These are phyloP conservation scores for Spatula versicolor DNA, from an alignment of 2,797 vertebrate genomes.

Conservation along the genomic window DNA sequence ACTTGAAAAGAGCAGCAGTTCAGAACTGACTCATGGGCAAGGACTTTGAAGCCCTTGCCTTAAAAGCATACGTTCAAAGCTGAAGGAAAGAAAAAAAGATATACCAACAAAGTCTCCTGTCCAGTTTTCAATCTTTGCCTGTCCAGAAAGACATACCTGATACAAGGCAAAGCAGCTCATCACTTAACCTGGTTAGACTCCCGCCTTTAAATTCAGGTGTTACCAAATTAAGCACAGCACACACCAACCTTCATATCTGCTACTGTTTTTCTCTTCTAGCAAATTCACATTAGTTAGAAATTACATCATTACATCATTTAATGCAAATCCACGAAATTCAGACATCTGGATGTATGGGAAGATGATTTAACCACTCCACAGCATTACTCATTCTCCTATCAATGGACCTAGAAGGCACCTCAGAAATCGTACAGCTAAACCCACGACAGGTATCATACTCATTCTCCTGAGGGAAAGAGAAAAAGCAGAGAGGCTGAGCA, in stretches of 20 bases:
- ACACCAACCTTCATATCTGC: neutral
- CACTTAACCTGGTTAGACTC: too few relatives aligned
- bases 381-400: neutral
- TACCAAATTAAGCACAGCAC: neutral
- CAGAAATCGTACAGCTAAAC: too few relatives aligned
- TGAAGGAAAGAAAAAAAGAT: neutral
- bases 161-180: neutral
- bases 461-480: neutral
- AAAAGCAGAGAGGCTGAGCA: neutral
- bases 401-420: neutral
- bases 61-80: neutral
- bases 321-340: neutral
- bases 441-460: neutral
- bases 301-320: neutral
- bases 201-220: neutral
- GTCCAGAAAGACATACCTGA: too few relatives aligned
- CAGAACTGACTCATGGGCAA: neutral
- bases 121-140: neutral
- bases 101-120: neutral
- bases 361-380: neutral
- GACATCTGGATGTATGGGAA: neutral
- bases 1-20: neutral
- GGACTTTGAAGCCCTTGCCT: neutral
- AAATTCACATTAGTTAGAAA: neutral
- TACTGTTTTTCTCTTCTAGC: neutral